phyloP scores from a whole-genome alignment of 2,797 vertebrate genomes.

The Squalus acanthias region DNA sequence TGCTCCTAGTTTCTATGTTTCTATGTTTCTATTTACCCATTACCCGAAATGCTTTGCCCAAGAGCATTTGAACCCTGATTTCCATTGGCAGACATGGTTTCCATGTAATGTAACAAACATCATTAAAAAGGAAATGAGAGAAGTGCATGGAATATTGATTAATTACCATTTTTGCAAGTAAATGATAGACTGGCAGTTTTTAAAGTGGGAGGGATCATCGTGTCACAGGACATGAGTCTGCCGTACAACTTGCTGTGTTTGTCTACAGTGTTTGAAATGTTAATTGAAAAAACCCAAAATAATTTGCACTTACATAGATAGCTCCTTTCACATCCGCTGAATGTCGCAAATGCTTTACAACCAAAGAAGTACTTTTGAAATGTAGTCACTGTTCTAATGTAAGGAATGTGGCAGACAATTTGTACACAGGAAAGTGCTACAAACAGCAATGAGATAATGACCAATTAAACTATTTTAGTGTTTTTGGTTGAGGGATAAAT shows the following conservation, averaged over 20 bases:
- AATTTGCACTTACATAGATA: background rate
- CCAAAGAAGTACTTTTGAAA: background rate
- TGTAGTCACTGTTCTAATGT: background rate
- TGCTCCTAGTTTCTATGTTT: no score
- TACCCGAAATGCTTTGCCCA: constrained; percentile 41
- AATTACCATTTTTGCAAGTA: background rate
- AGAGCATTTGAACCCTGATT: background rate
- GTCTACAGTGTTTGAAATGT: background rate
- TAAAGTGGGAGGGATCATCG: background rate
- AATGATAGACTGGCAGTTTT: background rate
- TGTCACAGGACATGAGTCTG: background rate
- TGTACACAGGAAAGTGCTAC: background rate
- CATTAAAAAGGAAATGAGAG: background rate
- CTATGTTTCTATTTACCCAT: constrained; percentile 38
- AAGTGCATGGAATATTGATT: background rate
- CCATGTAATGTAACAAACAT: background rate
- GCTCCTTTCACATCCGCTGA: background rate
- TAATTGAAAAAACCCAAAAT: background rate
- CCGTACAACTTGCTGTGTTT: background rate
- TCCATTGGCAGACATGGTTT: background rate
- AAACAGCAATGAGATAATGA: background rate
- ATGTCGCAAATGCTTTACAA: background rate
- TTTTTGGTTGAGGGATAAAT: background rate
- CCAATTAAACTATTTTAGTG: background rate
- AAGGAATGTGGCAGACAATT: background rate